Evolutionary conservation across 2,888 invertebrate species (phyloP).

Genomic region (Meteorus cinctellus): DNA sequence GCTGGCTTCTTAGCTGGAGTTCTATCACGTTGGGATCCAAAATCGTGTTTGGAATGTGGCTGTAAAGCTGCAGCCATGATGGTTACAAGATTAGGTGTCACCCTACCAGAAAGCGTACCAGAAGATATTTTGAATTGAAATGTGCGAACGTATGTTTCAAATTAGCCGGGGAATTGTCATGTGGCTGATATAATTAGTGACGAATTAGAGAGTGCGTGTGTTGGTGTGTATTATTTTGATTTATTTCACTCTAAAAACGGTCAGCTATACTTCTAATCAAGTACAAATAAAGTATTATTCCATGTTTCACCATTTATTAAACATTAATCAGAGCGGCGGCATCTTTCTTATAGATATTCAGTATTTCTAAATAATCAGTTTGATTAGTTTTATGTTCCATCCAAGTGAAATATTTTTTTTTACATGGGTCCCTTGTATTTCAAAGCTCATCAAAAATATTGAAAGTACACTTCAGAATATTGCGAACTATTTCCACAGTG

Average conservation of each 20-base stretch:
- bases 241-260: constrained; percentile 2
- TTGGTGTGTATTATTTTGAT: background rate
- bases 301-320: constrained; percentile 40
- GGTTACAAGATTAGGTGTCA: constrained; percentile 62
- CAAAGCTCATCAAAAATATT: too few species aligned
- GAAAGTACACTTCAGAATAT: too few species aligned
- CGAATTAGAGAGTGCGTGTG: background rate
- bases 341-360: too few species aligned
- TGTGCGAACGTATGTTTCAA: background rate
- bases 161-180: constrained; percentile 13
- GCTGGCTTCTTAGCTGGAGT: constrained; percentile 71
- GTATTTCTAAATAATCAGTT: too few species aligned
- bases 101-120: constrained; percentile 59
- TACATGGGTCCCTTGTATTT: too few species aligned
- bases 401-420: too few species aligned
- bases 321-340: background rate
- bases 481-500: too few species aligned
- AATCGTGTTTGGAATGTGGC: constrained; percentile 67
- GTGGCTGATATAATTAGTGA: background rate
- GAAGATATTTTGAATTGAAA: constrained; percentile 52
- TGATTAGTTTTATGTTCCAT: too few species aligned
- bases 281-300: constrained; percentile 54
- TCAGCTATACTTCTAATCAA: constrained; percentile 40
- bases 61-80: constrained; percentile 64
- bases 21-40: constrained; percentile 63